Evolutionary conservation across 2,113 vertebrate species (phyloP).

Genomic region (Aspidoscelis tigris): DNA sequence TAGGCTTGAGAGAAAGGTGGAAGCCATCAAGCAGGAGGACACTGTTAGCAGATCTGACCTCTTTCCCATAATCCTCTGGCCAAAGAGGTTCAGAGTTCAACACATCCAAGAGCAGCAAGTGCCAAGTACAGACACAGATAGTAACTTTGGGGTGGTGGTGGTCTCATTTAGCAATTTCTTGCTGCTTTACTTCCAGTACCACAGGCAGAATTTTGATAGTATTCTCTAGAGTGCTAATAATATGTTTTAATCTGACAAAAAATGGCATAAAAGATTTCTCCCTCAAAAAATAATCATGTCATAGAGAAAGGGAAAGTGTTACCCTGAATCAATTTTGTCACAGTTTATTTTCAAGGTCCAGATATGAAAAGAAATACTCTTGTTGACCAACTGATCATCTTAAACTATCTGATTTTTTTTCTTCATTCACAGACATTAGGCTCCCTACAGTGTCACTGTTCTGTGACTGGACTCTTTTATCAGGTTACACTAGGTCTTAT

Average conservation of each 20-base stretch:
- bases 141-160: no score
- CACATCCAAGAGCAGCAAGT: no score
- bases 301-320: neutral
- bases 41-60: no score
- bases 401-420: neutral
- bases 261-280: neutral
- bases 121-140: no score
- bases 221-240: neutral
- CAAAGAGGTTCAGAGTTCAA: no score
- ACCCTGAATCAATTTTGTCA: neutral
- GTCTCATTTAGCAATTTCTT: no score
- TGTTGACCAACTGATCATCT: constrained; percentile 6
- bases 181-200: no score
- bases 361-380: neutral
- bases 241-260: neutral
- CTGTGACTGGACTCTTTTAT: constrained; percentile 22
- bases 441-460: neutral
- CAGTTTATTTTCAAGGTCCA: neutral
- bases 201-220: no score
- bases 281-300: neutral
- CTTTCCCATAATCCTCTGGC: no score
- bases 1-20: no score
- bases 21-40: no score
- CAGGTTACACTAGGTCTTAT: constrained; percentile 12
- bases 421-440: neutral